Evolutionary conservation across 2,888 invertebrate genomes (phyloP), one percentile per base, ranked within the genome.

Genomic region (Apocheima hispidaria): DNA sequence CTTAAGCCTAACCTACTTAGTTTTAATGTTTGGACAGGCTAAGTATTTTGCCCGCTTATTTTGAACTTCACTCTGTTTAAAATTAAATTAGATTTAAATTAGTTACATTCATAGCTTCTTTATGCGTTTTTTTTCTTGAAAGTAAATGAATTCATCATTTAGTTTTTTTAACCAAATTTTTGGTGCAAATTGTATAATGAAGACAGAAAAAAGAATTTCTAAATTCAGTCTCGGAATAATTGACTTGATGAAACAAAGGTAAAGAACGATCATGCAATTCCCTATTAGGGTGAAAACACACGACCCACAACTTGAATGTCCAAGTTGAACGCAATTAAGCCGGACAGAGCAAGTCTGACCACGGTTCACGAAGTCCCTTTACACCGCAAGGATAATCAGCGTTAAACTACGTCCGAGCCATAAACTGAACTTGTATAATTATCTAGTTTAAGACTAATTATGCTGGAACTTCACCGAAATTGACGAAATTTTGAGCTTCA

Each of bases 331-430:
- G 77, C 76, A 82, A 82, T 83, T 83, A 82, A 79, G 77, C 72
- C 66, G 73, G 73, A 70, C 72, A 60, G 73, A 68, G 69, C 71
- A 72, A 79, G 74, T 73, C 74, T 66, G 74, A 77, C 78, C 78
- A 68, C 65, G 66, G 66, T 69, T 68, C 66, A 68, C 20, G 66
- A 71, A 57, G 73, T 70, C 79, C 81, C 76, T 78, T 76, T 66
- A 58, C 71, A 72, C 78, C 73, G 66, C 77, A 73, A 69, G 71
- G 75, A 79, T 82, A 83, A 84, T 84, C 83, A 81, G 77, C 74
- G 77, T 76, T 73, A 71, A 73, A 74, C 79, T 77, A 72, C 70
- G 71, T 72, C 66, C 60, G 54, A 50, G 63, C 60, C 52, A 67
- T 65, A 68, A 66, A 55, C 43, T 63, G 44, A 70, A 71, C 68